Evolutionary conservation across 2,113 vertebrate genomes (phyloP), one percentile per base, ranked within the genome.

Genomic region (Corvus cornix): DNA sequence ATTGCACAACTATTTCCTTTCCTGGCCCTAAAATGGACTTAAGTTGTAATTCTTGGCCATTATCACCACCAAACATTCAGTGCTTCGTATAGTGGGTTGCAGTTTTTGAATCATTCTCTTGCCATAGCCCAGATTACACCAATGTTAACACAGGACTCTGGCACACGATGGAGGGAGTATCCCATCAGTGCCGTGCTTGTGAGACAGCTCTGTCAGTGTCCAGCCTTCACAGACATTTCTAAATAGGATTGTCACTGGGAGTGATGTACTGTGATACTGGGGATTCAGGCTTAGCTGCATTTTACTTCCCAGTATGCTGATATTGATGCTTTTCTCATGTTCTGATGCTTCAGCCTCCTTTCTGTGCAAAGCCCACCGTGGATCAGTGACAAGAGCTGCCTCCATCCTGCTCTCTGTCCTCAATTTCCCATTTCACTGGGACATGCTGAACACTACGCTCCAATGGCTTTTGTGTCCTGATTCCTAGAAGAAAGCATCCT

Each of bases 401-500:
- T 82, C 73, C 30, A 6, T 46, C 51, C 76, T 48, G 49, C 59
- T 93, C 30, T 26, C 74, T 53, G 23, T 59, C 83, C 86, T 84
- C 6, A 0, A 74, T 88, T 93, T 78, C 84, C 72, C 13, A 1
- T 67, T 75, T 82, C 79, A 16, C 72, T 43, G 59, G 64, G 67
- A 66, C 84, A 27, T 8, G 43, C 78, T 2, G 3, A 88, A 41
- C 87, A 86, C 48, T 69, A 4, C 0, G 0, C 72, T 91, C 66
- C 67, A n/a, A 6, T 0, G 2, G 72, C 66, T 86, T 89, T 73
- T 84, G 75, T 90, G 84, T 70, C 91, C 92, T 52, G 53, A 44
- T 97, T 96, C 87, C 79, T 96, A 66, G 95, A 96, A 88, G 91
- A 95, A 94, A 93, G 87, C 79, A 62, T 85, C 84, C 95, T 95